Evolutionary conservation across 2,888 invertebrate species (phyloP).

Genomic region (Apotomis betuletana): DNA sequence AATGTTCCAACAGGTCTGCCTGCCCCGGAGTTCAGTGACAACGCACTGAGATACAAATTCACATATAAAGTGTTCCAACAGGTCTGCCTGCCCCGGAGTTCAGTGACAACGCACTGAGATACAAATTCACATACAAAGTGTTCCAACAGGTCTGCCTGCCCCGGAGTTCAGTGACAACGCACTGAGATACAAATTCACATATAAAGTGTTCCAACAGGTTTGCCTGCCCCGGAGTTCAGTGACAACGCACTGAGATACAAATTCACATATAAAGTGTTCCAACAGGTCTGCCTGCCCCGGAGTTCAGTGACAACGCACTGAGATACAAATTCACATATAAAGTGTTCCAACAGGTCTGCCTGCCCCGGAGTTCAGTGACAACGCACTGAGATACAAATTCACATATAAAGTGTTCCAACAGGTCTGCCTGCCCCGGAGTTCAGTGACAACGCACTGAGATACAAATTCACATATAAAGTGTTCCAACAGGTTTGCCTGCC

Average conservation of each 20-base stretch:
- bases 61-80: constrained; percentile 44
- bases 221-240: constrained; percentile 98
- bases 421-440: constrained; percentile 98
- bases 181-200: constrained; percentile 33
- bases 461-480: background rate
- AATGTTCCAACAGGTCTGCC: constrained; percentile 87
- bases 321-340: too few relatives aligned
- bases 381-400: constrained; percentile 85
- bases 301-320: constrained; percentile 95
- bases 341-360: constrained; percentile 87
- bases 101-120: constrained; percentile 94
- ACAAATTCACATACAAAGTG: background rate
- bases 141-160: constrained; percentile 91
- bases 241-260: constrained; percentile 91
- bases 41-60: constrained; percentile 95
- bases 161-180: constrained; percentile 98
- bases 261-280: background rate
- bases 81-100: constrained; percentile 98
- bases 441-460: constrained; percentile 94
- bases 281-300: constrained; percentile 96
- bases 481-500: constrained; percentile 91
- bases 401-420: constrained; percentile 44
- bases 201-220: constrained; percentile 74
- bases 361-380: constrained; percentile 97
- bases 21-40: constrained; percentile 97